Evolutionary conservation across 2,888 invertebrate genomes (phyloP).

Genomic region (Didymodactylos carnosus): DNA sequence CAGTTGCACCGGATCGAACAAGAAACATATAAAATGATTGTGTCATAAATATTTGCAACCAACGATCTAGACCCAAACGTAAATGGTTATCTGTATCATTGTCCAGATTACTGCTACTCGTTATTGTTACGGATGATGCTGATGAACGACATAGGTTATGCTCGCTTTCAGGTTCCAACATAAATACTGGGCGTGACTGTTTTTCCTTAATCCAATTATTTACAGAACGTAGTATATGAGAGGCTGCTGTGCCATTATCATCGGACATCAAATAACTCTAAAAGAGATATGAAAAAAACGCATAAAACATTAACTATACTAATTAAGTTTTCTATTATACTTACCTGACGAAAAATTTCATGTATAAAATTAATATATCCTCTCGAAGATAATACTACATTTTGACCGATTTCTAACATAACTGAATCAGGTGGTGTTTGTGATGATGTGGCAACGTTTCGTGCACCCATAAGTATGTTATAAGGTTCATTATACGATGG

Average conservation of each 20-base stretch:
- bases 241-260: neutral
- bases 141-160: no score
- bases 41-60: neutral
- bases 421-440: neutral
- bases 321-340: no score
- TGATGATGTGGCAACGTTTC: neutral
- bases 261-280: neutral
- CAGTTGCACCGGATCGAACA: neutral
- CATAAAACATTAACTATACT: no score
- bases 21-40: neutral
- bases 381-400: slow-evolving; percentile 62
- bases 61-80: neutral
- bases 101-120: no score
- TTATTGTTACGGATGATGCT: no score
- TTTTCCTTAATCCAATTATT: neutral
- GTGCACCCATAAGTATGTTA: neutral
- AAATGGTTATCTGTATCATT: neutral
- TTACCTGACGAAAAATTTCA: slow-evolving; percentile 64
- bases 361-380: slow-evolving; percentile 84
- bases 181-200: slow-evolving; percentile 51
- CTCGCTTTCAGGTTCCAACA: slow-evolving; percentile 46
- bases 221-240: neutral
- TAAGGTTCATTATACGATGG: slow-evolving; percentile 16
- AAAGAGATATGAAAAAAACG: no score
- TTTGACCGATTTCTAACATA: slow-evolving; percentile 47